phyloP scores from a whole-genome alignment of 2,113 vertebrate species.

The Peromyscus leucopus region DNA sequence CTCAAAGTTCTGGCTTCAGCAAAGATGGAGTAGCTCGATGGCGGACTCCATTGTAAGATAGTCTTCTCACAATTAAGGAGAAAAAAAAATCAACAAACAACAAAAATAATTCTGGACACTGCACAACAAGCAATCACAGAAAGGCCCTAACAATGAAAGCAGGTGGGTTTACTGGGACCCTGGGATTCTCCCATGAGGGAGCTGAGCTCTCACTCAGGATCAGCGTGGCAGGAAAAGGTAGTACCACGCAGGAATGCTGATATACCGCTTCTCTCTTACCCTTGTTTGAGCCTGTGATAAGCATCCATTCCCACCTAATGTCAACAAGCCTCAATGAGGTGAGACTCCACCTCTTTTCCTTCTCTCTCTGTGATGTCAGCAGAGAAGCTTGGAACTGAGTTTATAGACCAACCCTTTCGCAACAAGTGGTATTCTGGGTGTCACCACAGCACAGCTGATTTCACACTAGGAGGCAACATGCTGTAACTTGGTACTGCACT shows the following conservation, averaged over 20 bases:
- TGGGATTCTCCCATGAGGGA: background rate
- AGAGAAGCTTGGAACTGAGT: background rate
- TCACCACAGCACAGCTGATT: background rate
- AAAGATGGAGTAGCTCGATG: background rate
- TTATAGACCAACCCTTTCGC: background rate
- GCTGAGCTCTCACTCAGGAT: background rate
- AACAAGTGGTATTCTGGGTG: background rate
- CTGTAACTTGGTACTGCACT: background rate
- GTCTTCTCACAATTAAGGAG: background rate
- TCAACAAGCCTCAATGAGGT: background rate
- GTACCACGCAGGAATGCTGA: background rate
- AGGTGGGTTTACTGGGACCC: background rate
- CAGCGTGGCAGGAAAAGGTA: background rate
- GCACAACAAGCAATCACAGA: background rate
- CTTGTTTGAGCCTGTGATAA: no score
- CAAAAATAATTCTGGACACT: background rate
- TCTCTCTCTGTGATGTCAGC: rapidly evolving
- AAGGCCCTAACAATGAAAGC: background rate
- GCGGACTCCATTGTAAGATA: background rate
- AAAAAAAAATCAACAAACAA: background rate
- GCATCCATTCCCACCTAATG: background rate
- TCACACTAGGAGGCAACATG: background rate
- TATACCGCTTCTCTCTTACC: background rate
- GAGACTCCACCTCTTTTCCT: background rate
- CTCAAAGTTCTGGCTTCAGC: background rate